Conservation (phyloP, 2,888 invertebrate genomes). For the Iphiclides podalirius region DNA sequence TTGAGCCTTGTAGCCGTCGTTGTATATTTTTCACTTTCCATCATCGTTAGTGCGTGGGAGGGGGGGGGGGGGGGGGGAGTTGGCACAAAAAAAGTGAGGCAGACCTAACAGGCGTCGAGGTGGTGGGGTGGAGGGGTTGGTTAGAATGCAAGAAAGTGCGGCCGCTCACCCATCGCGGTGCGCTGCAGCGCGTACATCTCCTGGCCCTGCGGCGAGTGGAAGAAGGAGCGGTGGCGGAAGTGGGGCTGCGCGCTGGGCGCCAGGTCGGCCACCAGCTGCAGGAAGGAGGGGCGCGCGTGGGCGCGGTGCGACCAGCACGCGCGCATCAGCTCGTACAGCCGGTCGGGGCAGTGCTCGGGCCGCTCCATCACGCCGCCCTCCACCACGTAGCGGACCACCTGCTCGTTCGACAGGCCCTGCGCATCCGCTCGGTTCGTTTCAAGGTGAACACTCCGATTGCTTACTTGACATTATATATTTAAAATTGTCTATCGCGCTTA, state of each 20-base stretch:
- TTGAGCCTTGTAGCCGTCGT: no score
- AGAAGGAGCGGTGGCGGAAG: conserved; percentile 82
- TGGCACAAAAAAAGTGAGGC: not conserved
- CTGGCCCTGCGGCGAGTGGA: conserved; percentile 81
- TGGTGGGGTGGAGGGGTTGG: no score
- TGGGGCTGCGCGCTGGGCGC: conserved; percentile 82
- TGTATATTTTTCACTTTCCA: no score
- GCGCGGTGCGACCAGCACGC: conserved; percentile 95
- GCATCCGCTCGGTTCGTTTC: not conserved
- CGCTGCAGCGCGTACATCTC: conserved; percentile 74
- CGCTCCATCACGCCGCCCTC: conserved; percentile 96
- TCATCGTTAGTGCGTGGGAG: no score
- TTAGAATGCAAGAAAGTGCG: not conserved
- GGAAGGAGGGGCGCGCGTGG: conserved; percentile 89
- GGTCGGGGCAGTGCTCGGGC: conserved; percentile 97
- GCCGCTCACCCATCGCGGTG: conserved; percentile 44
- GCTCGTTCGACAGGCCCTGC: conserved; percentile 93
- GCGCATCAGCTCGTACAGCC: conserved; percentile 94
- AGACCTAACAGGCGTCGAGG: not conserved
- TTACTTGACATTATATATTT: no score
- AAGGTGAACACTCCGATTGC: no score
- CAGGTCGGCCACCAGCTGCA: conserved; percentile 88
- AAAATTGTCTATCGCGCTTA: no score
- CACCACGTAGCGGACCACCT: conserved; percentile 93
- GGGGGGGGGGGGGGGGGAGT: not conserved